Evolutionary conservation across 2,888 invertebrate species (phyloP).

Genomic region (Nebria salina): DNA sequence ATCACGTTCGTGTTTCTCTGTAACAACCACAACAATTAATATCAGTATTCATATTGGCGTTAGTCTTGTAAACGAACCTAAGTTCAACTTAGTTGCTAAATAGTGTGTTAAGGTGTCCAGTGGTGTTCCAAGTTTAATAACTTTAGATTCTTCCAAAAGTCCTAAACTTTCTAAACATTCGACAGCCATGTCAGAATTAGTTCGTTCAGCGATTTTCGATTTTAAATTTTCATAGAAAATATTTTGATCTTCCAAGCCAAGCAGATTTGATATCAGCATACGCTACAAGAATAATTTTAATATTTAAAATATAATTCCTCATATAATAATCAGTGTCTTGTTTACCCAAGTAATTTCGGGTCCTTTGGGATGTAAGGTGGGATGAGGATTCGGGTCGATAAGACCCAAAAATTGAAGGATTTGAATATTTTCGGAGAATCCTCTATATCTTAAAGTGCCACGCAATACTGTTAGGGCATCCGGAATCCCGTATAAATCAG

Average conservation of each 20-base stretch:
- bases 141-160: slow-evolving; percentile 81
- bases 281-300: slow-evolving; percentile 66
- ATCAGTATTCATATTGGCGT: not conserved
- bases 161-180: slow-evolving; percentile 88
- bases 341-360: slow-evolving; percentile 95
- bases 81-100: slow-evolving; percentile 80
- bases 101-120: slow-evolving; percentile 93
- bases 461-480: slow-evolving; percentile 89
- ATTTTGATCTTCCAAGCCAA: slow-evolving; percentile 84
- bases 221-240: slow-evolving; percentile 95
- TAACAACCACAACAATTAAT: slow-evolving; percentile 54
- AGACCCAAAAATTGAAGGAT: slow-evolving; percentile 89
- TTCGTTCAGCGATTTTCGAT: slow-evolving; percentile 80
- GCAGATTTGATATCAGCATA: slow-evolving; percentile 83
- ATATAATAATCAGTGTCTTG: not conserved
- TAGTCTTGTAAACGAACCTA: slow-evolving; percentile 66
- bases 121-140: slow-evolving; percentile 86
- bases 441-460: slow-evolving; percentile 92
- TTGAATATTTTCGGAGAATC: slow-evolving; percentile 77
- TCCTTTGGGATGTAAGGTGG: slow-evolving; percentile 92
- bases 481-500: slow-evolving; percentile 85
- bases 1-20: slow-evolving; percentile 85
- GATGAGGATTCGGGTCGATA: slow-evolving; percentile 85
- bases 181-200: slow-evolving; percentile 76
- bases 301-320: not conserved